phyloP scores from a whole-genome alignment of 2,888 invertebrate genomes.

The Caenorhabditis plicata region DNA sequence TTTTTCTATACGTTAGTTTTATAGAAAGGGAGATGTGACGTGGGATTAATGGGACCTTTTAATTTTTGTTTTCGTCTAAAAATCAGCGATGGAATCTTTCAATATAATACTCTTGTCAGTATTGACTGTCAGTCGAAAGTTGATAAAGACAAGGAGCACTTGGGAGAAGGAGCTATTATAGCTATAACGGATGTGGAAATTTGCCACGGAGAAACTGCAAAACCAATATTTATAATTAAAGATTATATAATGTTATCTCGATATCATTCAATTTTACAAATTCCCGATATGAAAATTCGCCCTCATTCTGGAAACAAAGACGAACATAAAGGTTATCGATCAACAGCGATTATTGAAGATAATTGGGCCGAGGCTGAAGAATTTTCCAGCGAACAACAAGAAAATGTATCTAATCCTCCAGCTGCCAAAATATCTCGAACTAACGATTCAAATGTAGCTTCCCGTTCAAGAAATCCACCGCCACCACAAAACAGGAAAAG shows the following conservation, averaged over 20 bases:
- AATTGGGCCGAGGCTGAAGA: slow-evolving; percentile 16
- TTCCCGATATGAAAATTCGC: background rate
- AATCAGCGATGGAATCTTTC: slow-evolving; percentile 18
- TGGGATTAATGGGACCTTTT: slow-evolving; percentile 4
- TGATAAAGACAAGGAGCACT: slow-evolving; percentile 5
- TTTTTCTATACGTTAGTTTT: slow-evolving; percentile 2
- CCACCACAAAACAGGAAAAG: slow-evolving; percentile 16
- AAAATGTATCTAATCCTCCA: slow-evolving; percentile 20
- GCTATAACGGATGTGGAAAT: slow-evolving; percentile 11
- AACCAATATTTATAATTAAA: slow-evolving; percentile 15
- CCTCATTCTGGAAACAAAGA: background rate
- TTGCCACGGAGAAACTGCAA: slow-evolving; percentile 1
- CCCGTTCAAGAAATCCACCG: slow-evolving; percentile 12
- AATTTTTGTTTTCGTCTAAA: slow-evolving; percentile 14
- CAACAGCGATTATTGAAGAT: slow-evolving; percentile 10
- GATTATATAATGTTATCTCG: slow-evolving; percentile 31
- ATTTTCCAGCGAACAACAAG: slow-evolving; percentile 2
- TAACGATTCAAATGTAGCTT: slow-evolving; percentile 9
- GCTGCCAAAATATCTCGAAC: slow-evolving; percentile 19
- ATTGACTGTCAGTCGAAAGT: background rate
- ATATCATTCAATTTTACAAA: slow-evolving; percentile 3
- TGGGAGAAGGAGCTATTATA: slow-evolving; percentile 20
- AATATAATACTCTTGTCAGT: slow-evolving; percentile 11
- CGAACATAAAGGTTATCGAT: background rate
- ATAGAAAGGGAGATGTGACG: slow-evolving; percentile 19